These are phyloP conservation scores for Amorpha juglandis DNA, from an alignment of 2,888 invertebrate species.

Conservation along the genomic window DNA sequence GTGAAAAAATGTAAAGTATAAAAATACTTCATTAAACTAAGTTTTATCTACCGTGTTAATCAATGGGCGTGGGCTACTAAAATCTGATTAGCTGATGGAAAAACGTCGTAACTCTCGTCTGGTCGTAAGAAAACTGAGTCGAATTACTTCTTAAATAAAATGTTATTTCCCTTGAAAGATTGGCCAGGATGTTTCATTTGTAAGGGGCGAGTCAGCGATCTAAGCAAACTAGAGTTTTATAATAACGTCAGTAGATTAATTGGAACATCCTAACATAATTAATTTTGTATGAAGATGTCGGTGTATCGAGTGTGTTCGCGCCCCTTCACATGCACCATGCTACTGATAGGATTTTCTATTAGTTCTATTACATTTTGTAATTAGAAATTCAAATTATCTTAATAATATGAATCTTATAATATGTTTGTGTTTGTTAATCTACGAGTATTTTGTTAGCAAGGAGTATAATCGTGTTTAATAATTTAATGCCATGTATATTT, in stretches of 20 bases:
- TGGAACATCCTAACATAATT: constrained; percentile 69
- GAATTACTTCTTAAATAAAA: constrained; percentile 33
- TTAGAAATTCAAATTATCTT: constrained; percentile 1
- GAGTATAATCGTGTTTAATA: too few species aligned
- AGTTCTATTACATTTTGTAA: constrained; percentile 1
- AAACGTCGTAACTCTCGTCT: constrained; percentile 35
- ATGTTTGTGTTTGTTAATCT: not conserved
- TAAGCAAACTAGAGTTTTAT: constrained; percentile 69
- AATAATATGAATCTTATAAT: not conserved
- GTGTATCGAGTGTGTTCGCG: constrained; percentile 8
- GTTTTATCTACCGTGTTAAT: constrained; percentile 76
- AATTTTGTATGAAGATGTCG: constrained; percentile 67
- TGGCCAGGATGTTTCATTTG: constrained; percentile 33
- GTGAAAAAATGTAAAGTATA: constrained; percentile 74
- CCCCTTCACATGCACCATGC: constrained; percentile 2
- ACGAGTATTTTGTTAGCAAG: not conserved
- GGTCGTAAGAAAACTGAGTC: constrained; percentile 29
- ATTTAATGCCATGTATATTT: not conserved
- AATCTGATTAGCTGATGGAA: constrained; percentile 51
- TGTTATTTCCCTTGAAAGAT: constrained; percentile 33
- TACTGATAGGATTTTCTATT: constrained; percentile 11
- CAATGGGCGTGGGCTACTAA: constrained; percentile 76
- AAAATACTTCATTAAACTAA: constrained; percentile 77
- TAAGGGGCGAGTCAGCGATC: constrained; percentile 44
- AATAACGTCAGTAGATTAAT: constrained; percentile 71